phyloP scores from a whole-genome alignment of 2,797 vertebrate species.

The Pogoniulus pusillus region DNA sequence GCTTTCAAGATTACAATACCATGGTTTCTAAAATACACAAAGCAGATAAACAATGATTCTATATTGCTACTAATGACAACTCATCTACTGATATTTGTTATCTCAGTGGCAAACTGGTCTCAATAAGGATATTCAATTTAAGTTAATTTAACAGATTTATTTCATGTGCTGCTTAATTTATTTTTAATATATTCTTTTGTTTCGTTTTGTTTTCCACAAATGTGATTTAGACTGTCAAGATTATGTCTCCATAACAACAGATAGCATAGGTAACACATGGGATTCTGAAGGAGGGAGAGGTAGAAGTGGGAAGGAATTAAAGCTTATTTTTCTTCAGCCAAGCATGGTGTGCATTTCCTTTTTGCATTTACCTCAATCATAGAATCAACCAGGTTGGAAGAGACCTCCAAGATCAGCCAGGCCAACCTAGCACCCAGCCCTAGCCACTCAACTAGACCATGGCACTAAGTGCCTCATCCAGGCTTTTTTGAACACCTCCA shows the following conservation, averaged over 20 bases:
- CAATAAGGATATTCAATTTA: background rate
- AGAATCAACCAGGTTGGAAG: too few relatives aligned
- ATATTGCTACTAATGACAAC: background rate
- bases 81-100: rapidly evolving
- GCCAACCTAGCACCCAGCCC: too few relatives aligned
- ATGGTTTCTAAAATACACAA: background rate
- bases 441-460: too few relatives aligned
- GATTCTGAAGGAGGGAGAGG: background rate
- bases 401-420: too few relatives aligned
- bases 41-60: background rate
- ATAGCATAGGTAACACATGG: background rate
- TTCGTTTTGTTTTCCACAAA: background rate
- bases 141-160: background rate
- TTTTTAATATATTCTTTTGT: background rate
- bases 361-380: background rate
- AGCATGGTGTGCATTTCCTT: background rate
- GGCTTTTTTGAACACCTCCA: too few relatives aligned
- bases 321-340: background rate
- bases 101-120: background rate
- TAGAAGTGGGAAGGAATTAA: background rate
- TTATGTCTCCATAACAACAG: background rate
- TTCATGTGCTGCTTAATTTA: background rate
- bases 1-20: background rate
- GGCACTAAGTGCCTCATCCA: too few relatives aligned
- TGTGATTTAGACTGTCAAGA: background rate